Evolutionary conservation across 2,888 invertebrate genomes (phyloP).

Genomic region (Parapristionchus giblindavisi): DNA sequence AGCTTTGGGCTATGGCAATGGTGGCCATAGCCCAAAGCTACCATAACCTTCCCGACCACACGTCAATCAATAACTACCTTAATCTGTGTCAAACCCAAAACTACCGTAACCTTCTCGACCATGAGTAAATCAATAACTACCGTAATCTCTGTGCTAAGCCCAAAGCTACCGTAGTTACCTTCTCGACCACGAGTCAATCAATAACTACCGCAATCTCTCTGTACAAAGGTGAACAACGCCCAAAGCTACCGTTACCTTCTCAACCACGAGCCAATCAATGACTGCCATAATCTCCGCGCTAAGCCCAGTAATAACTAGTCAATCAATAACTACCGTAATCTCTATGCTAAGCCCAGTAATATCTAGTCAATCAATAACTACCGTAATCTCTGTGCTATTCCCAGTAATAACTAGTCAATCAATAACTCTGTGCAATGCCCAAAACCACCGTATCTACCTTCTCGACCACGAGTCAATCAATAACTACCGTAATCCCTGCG

Average conservation of each 20-base stretch:
- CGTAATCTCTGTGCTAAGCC: neutral
- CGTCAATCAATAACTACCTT: neutral
- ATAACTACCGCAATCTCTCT: neutral
- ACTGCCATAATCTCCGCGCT: neutral
- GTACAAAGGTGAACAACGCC: no score
- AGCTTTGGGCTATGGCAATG: slow-evolving; percentile 72
- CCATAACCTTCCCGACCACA: neutral
- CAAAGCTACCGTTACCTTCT: slow-evolving; percentile 33
- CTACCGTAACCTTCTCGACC: slow-evolving; percentile 33
- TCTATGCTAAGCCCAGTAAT: neutral
- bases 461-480: neutral
- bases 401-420: no score
- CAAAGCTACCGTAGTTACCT: no score
- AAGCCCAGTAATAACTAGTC: no score
- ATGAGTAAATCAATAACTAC: neutral
- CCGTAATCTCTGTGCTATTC: neutral
- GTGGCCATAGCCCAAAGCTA: neutral
- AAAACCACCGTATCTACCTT: slow-evolving; percentile 36
- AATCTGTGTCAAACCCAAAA: neutral
- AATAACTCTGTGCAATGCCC: neutral
- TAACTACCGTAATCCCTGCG: slow-evolving; percentile 6
- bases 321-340: neutral
- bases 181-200: no score
- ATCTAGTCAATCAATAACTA: neutral
- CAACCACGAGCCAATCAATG: neutral